Conservation (phyloP, 2,797 vertebrate species). For the Xyrichtys novacula region DNA sequence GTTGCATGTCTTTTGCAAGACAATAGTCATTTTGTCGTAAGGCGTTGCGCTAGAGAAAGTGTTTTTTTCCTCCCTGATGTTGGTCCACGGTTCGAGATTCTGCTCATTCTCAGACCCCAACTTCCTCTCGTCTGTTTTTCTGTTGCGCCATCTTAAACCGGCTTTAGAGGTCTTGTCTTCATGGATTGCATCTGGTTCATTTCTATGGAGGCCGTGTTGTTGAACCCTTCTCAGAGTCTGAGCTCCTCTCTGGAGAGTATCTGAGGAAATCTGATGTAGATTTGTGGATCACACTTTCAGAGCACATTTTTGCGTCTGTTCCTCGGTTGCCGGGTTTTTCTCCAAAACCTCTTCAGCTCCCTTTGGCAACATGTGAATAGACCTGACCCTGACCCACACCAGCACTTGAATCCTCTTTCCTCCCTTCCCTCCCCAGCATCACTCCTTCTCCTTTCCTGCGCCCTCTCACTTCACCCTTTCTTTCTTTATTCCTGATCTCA, state of each 20-base stretch:
- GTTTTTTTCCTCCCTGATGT: too few species aligned
- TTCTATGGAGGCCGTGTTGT: not conserved
- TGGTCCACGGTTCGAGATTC: too few species aligned
- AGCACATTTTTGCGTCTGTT: constrained; percentile 19
- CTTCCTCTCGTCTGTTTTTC: too few species aligned
- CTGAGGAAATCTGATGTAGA: not conserved
- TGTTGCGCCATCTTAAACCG: too few species aligned
- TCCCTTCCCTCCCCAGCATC: not conserved
- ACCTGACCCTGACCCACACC: not conserved
- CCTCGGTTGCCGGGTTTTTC: constrained; percentile 3
- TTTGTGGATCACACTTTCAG: not conserved
- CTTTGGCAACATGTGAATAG: constrained; percentile 23
- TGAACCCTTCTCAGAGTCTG: not conserved
- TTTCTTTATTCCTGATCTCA: not conserved
- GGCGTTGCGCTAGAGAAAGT: too few species aligned
- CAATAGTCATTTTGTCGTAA: too few species aligned
- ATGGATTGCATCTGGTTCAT: not conserved
- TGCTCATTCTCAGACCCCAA: too few species aligned
- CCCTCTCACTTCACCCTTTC: not conserved
- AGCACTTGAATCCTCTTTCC: not conserved
- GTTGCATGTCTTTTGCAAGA: too few species aligned
- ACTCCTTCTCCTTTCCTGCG: not conserved
- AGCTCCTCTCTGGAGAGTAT: constrained; percentile 2
- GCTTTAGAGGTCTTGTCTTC: too few species aligned
- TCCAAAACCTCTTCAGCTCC: not conserved